These are phyloP conservation scores for Formica aserva DNA, from an alignment of 2,888 invertebrate genomes.

Conservation along the genomic window DNA sequence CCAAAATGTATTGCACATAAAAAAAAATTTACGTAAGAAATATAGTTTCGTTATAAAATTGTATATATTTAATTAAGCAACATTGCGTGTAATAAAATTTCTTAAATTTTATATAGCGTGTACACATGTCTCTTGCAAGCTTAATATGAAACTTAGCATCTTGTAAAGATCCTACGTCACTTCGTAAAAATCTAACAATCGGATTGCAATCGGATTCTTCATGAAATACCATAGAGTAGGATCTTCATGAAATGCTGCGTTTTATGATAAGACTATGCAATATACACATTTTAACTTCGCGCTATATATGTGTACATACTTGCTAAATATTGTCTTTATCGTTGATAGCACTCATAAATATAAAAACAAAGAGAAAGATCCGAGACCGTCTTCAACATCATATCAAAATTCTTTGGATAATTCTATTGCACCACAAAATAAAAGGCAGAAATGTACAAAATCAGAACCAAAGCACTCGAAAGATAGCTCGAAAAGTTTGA, in stretches of 20 bases:
- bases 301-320: background rate
- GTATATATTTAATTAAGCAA: background rate
- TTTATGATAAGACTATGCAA: constrained; percentile 37
- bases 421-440: background rate
- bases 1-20: constrained; percentile 58
- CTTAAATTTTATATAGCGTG: background rate
- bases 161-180: constrained; percentile 8
- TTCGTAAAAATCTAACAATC: constrained; percentile 14
- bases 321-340: constrained; percentile 36
- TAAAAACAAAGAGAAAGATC: constrained; percentile 15
- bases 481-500: background rate
- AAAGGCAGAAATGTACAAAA: constrained; percentile 7
- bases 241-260: constrained; percentile 46
- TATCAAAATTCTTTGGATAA: constrained; percentile 2
- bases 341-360: constrained; percentile 8
- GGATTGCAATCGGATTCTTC: constrained; percentile 36
- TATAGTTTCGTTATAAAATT: background rate
- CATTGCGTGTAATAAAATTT: background rate
- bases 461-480: constrained; percentile 25
- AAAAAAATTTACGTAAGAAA: constrained; percentile 47
- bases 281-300: constrained; percentile 14
- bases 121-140: background rate
- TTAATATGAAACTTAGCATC: constrained; percentile 24
- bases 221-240: constrained; percentile 14
- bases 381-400: background rate